These are phyloP conservation scores for Drosophila siamana DNA, from an alignment of 2,888 invertebrate species.

Conservation along the genomic window DNA sequence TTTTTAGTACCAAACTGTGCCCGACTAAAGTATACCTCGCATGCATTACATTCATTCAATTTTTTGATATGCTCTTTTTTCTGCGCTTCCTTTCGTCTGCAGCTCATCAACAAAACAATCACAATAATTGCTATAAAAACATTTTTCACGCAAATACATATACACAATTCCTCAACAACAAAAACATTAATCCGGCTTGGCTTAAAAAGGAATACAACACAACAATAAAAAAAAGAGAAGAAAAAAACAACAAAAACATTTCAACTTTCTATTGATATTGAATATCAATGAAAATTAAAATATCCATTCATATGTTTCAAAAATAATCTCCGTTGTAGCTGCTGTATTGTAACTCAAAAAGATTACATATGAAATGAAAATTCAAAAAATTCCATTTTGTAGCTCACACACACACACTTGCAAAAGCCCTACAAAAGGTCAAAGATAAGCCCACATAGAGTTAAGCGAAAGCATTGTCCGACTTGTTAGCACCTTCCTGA, in stretches of 20 bases:
- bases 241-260: conserved; percentile 11
- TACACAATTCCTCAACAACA: neutral
- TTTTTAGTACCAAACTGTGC: neutral
- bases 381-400: conserved; percentile 25
- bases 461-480: conserved; percentile 37
- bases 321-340: conserved; percentile 21
- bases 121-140: conserved; percentile 7
- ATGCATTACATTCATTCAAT: neutral
- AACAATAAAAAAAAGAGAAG: neutral
- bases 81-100: too few relatives aligned
- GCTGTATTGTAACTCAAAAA: conserved; percentile 11
- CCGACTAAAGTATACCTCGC: neutral
- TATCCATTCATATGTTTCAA: conserved; percentile 17
- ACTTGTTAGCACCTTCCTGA: neutral
- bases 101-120: neutral
- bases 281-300: conserved; percentile 8
- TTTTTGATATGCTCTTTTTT: neutral
- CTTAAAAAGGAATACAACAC: conserved; percentile 3
- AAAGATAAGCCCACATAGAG: conserved; percentile 27
- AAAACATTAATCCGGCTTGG: conserved; percentile 20
- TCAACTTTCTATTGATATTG: conserved; percentile 12
- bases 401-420: conserved; percentile 4
- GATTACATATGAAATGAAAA: conserved; percentile 8
- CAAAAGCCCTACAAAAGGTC: conserved; percentile 27
- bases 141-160: conserved; percentile 1